Evolutionary conservation across 2,797 vertebrate genomes (phyloP).

Genomic region (Onychomys torridus): DNA sequence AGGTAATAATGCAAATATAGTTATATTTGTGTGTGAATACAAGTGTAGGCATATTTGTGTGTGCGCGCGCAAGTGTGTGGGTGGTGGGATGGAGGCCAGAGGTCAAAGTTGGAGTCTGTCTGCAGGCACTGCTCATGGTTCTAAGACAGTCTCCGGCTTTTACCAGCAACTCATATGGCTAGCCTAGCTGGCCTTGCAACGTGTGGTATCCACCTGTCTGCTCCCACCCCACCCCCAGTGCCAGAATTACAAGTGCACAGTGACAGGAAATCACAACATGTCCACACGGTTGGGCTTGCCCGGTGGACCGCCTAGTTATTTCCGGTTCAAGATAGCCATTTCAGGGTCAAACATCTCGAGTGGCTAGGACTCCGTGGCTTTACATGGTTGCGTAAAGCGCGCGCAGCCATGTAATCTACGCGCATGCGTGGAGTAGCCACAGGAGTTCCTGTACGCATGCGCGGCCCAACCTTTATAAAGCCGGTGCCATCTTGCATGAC

Average conservation of each 20-base stretch:
- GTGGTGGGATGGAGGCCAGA: rapidly evolving
- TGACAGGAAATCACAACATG: no score
- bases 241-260: neutral
- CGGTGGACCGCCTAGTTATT: no score
- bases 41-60: neutral
- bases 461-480: no score
- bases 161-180: neutral
- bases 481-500: no score
- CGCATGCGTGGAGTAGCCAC: no score
- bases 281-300: no score
- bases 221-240: neutral
- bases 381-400: no score
- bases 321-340: no score
- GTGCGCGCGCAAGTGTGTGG: neutral
- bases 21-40: neutral
- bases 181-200: neutral
- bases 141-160: neutral
- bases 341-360: no score
- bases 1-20: neutral
- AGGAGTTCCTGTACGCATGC: no score
- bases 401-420: no score
- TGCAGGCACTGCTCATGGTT: neutral
- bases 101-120: neutral
- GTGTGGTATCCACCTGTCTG: neutral
- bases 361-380: no score